phyloP scores from a whole-genome alignment of 2,888 invertebrate species.

The Esperia sulphurella region DNA sequence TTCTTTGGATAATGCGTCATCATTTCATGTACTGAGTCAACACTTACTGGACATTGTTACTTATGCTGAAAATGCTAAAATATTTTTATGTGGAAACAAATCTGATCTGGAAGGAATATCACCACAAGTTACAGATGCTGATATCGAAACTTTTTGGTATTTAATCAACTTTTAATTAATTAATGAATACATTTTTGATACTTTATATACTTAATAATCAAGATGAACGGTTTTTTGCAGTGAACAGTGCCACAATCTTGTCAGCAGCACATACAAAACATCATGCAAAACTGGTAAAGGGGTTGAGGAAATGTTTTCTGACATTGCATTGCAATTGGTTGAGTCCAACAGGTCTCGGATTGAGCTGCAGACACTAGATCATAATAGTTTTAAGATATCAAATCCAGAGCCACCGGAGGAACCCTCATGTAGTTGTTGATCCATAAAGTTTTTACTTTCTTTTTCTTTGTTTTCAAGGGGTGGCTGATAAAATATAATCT shows the following conservation, averaged over 20 bases:
- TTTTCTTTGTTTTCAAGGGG: too few relatives aligned
- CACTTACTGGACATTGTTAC: constrained; percentile 96
- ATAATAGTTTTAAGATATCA: constrained; percentile 87
- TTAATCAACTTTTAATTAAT: constrained; percentile 11
- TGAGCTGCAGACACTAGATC: constrained; percentile 88
- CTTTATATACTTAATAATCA: not conserved
- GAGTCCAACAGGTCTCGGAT: constrained; percentile 90
- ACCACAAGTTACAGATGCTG: constrained; percentile 90
- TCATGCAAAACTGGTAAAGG: constrained; percentile 94
- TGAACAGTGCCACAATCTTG: constrained; percentile 94
- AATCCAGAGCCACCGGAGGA: constrained; percentile 80
- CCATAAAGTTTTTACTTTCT: not conserved
- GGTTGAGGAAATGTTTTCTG: constrained; percentile 93
- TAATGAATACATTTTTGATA: not conserved
- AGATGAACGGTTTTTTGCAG: constrained; percentile 60
- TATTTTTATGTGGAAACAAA: constrained; percentile 96
- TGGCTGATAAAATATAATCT: too few relatives aligned
- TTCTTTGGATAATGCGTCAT: constrained; percentile 93
- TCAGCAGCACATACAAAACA: constrained; percentile 92
- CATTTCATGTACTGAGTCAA: constrained; percentile 94
- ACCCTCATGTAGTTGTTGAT: constrained; percentile 67
- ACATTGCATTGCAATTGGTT: constrained; percentile 90
- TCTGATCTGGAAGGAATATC: constrained; percentile 86
- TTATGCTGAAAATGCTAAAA: constrained; percentile 96
- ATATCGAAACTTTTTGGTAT: constrained; percentile 93